A percentile compares a stretch with the other conserved stretches of the same genome.
Conservation (phyloP, 1,140 invertebrate genomes). For the Drosophila athabasca region DNA sequence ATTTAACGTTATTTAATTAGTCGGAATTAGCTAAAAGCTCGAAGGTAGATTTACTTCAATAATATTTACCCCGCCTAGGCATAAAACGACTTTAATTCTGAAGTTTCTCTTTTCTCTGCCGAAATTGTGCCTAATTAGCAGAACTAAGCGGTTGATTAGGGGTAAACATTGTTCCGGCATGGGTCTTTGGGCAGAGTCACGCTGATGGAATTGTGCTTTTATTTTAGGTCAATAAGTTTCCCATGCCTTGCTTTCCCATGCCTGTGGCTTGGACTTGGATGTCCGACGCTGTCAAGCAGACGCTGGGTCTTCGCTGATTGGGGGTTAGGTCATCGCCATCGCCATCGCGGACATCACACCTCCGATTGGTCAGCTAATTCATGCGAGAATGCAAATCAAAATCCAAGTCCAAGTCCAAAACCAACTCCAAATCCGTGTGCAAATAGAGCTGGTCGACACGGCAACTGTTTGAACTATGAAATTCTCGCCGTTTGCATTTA, state of each 20-base stretch:
- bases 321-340: no score
- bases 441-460: conserved; percentile 43
- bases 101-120: not conserved
- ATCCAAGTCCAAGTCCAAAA: conserved; percentile 12
- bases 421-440: conserved; percentile 33
- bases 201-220: conserved; percentile 3
- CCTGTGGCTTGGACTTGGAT: no score
- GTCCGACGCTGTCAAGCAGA: not conserved
- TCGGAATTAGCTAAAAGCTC: no score
- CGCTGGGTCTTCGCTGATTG: not conserved
- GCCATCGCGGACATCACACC: conserved; percentile 14
- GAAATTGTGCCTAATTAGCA: conserved; percentile 6
- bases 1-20: no score
- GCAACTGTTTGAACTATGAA: conserved; percentile 71
- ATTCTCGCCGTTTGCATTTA: conserved; percentile 63
- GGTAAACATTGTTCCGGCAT: conserved; percentile 2
- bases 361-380: conserved; percentile 49
- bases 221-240: not conserved
- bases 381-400: conserved; percentile 47
- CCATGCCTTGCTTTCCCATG: conserved; percentile 24
- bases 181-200: not conserved
- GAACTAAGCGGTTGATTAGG: conserved; percentile 1
- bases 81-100: not conserved
- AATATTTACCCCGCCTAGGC: no score
- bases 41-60: no score